These are phyloP conservation scores for Malurus alboscapulatus DNA, from an alignment of 2,113 vertebrate genomes.

Conservation along the genomic window DNA sequence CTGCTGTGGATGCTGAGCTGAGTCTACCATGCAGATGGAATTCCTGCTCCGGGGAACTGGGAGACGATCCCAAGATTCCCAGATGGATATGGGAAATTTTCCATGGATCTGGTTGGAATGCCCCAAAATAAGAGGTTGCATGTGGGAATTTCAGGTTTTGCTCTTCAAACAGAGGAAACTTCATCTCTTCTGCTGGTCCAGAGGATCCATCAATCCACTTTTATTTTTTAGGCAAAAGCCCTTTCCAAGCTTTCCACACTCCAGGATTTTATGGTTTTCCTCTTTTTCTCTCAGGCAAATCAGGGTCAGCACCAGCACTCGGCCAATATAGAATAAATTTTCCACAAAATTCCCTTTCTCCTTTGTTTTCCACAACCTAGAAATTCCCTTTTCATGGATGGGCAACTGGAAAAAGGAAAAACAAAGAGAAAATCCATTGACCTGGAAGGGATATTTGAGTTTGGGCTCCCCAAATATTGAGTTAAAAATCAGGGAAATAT, in stretches of 20 bases:
- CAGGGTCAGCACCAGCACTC: neutral
- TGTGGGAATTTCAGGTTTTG: neutral
- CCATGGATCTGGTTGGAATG: neutral
- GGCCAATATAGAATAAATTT: neutral
- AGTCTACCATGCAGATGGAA: accelerated
- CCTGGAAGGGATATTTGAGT: neutral
- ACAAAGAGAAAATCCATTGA: accelerated
- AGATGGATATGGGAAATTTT: neutral
- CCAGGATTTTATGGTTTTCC: neutral
- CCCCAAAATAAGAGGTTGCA: neutral
- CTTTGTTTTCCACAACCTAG: neutral
- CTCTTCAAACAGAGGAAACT: neutral
- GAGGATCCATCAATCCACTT: neutral
- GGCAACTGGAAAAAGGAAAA: neutral
- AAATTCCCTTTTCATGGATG: neutral
- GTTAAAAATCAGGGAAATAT: neutral
- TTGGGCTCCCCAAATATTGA: neutral
- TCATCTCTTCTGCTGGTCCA: neutral
- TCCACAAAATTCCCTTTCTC: neutral
- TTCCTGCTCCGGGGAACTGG: neutral
- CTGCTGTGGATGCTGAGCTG: neutral
- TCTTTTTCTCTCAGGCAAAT: neutral
- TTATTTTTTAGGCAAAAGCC: neutral
- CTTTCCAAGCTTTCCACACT: neutral
- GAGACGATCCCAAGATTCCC: neutral